Conservation (phyloP, 1,140 invertebrate species). For the Camponotus vicinus region DNA sequence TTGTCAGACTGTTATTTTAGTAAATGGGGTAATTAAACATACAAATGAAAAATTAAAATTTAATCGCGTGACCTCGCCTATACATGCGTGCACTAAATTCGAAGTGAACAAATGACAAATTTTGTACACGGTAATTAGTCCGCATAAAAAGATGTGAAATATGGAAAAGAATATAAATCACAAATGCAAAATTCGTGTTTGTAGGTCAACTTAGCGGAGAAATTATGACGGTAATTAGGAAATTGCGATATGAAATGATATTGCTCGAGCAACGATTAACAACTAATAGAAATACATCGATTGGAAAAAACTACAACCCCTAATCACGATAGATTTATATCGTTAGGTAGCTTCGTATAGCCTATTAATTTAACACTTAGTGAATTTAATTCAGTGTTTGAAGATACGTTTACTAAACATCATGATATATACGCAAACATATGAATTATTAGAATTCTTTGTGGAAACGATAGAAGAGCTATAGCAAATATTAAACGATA, state of each 20-base stretch:
- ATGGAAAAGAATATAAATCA: slow-evolving; percentile 25
- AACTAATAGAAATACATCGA: slow-evolving; percentile 11
- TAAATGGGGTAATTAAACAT: slow-evolving; percentile 32
- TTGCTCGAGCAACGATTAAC: slow-evolving; percentile 25
- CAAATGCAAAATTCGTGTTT: slow-evolving; percentile 1
- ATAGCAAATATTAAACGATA: neutral
- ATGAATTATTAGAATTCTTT: neutral
- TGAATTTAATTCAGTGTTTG: neutral
- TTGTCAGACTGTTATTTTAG: neutral
- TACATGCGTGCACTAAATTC: neutral
- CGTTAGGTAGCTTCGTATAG: neutral
- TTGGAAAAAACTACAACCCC: slow-evolving; percentile 37
- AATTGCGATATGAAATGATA: slow-evolving; percentile 27
- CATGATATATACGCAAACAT: neutral
- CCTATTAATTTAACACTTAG: slow-evolving; percentile 8
- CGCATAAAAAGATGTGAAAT: neutral
- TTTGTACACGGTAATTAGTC: slow-evolving; percentile 6
- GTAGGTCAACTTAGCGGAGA: slow-evolving; percentile 23
- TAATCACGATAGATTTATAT: slow-evolving; percentile 41
- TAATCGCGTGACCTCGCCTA: slow-evolving; percentile 22
- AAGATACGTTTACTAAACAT: neutral
- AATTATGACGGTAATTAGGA: slow-evolving; percentile 34
- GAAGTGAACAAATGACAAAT: slow-evolving; percentile 44
- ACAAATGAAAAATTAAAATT: slow-evolving; percentile 52
- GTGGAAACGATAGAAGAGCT: neutral